phyloP scores from a whole-genome alignment of 2,113 vertebrate species.

The Paradoxurus hermaphroditus region DNA sequence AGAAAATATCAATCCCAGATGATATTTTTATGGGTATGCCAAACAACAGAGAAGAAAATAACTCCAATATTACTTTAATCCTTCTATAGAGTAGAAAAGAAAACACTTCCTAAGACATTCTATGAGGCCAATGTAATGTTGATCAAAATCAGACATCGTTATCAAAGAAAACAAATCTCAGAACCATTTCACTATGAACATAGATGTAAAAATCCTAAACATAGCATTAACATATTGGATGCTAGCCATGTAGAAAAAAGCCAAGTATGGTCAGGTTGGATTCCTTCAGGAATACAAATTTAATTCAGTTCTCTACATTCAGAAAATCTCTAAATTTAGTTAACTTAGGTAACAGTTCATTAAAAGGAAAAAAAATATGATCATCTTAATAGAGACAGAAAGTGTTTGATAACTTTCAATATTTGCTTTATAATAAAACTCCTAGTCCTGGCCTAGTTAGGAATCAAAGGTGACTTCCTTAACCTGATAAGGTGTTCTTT shows the following conservation, averaged over 20 bases:
- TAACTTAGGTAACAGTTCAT: neutral
- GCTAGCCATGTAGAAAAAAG: neutral
- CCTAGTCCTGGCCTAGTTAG: neutral
- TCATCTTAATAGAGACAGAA: neutral
- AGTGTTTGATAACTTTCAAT: neutral
- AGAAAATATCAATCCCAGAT: conserved; percentile 1
- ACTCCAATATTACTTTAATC: neutral
- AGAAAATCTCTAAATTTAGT: neutral
- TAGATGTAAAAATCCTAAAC: neutral
- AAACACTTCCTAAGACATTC: neutral
- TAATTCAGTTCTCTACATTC: neutral
- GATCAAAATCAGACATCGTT: neutral
- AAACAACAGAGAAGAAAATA: neutral
- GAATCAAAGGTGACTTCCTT: conserved; percentile 21
- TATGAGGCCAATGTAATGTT: neutral
- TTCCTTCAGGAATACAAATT: neutral
- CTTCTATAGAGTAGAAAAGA: neutral
- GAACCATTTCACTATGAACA: neutral
- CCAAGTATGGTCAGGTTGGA: neutral
- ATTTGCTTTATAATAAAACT: neutral
- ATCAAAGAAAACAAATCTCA: neutral
- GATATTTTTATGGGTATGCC: neutral
- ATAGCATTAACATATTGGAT: neutral
- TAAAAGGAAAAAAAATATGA: neutral
- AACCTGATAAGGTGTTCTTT: neutral